Evolutionary conservation across 2,113 vertebrate genomes (phyloP).

Genomic region (Gasterosteus aculeatus): DNA sequence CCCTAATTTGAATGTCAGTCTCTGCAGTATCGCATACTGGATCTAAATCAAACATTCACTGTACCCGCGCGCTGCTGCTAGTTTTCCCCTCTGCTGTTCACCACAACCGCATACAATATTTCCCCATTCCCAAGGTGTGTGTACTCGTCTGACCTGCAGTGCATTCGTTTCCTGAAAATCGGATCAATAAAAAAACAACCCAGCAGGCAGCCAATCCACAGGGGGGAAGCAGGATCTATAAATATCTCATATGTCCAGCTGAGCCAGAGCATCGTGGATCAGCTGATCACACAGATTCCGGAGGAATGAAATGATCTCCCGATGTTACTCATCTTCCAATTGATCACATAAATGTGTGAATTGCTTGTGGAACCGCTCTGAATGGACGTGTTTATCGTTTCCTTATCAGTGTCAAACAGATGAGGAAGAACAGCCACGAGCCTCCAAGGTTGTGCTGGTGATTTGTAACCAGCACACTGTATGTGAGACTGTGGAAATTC

Average conservation of each 20-base stretch:
- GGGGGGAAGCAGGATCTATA: conserved; percentile 61
- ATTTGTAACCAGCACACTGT: conserved; percentile 5
- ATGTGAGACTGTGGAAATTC: conserved; percentile 30
- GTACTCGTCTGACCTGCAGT: conserved; percentile 52
- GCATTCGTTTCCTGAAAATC: conserved; percentile 68
- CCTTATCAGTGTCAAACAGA: conserved; percentile 50
- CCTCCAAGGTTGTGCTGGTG: neutral
- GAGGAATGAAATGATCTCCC: conserved; percentile 38
- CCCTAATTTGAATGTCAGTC: conserved; percentile 66
- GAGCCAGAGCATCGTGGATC: conserved; percentile 49
- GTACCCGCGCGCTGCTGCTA: conserved; percentile 24
- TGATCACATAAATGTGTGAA: conserved; percentile 63
- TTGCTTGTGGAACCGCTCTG: conserved; percentile 45
- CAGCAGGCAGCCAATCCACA: conserved; percentile 67
- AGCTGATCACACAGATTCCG: conserved; percentile 47
- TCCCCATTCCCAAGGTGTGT: conserved; percentile 44
- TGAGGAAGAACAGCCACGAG: conserved; percentile 21
- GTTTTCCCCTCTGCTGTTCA: neutral
- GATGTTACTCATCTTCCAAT: conserved; percentile 60
- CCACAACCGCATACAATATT: conserved; percentile 34
- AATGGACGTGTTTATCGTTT: conserved; percentile 55
- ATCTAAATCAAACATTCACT: conserved; percentile 55
- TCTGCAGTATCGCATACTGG: neutral
- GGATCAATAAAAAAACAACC: conserved; percentile 68
- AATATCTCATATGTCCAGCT: conserved; percentile 70